These are phyloP conservation scores for Aramus guarauna DNA, from an alignment of 2,113 vertebrate species.

Conservation along the genomic window DNA sequence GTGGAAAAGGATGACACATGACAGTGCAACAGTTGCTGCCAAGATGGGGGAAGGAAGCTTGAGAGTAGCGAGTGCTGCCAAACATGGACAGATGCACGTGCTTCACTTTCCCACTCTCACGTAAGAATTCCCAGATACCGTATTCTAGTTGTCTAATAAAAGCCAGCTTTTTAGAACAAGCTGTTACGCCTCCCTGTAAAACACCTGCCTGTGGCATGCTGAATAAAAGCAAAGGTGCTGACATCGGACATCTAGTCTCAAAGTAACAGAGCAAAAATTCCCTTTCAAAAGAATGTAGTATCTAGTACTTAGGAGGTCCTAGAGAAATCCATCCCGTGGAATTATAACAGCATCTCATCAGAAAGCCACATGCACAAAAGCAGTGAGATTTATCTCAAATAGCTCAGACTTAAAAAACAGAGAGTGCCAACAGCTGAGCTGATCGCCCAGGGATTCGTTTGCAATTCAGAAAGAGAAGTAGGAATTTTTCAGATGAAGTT, in stretches of 20 bases:
- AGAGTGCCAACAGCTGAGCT: not conserved
- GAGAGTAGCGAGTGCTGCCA: not conserved
- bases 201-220: not conserved
- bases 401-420: not conserved
- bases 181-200: not conserved
- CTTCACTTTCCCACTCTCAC: not conserved
- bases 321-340: not conserved
- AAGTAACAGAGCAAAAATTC: not conserved
- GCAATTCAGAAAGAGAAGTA: not conserved
- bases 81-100: not conserved
- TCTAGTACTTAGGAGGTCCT: not conserved
- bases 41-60: not conserved
- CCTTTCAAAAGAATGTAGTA: not conserved
- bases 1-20: not conserved
- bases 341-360: not conserved
- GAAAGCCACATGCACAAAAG: not conserved
- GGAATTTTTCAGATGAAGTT: not conserved
- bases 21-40: not conserved
- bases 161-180: not conserved
- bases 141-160: not conserved
- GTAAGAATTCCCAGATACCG: not conserved
- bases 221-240: not conserved
- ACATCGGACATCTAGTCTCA: not conserved
- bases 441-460: not conserved
- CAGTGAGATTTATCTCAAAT: not conserved